These are phyloP conservation scores for Notarius lentiginosus DNA, from an alignment of 2,113 vertebrate species.

Conservation along the genomic window DNA sequence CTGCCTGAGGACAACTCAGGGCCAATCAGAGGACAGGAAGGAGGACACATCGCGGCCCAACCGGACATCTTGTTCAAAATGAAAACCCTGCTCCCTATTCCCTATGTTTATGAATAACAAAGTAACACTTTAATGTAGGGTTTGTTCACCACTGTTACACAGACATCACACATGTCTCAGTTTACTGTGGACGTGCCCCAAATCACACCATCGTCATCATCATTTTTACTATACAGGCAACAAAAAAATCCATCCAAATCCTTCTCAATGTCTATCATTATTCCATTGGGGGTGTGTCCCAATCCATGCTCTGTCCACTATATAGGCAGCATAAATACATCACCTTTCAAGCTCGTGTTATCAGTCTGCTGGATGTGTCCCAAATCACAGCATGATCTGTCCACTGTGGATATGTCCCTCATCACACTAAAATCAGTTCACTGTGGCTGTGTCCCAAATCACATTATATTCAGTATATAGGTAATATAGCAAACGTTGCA, in stretches of 20 bases:
- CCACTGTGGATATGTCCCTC: neutral
- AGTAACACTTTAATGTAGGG: neutral
- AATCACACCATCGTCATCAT: neutral
- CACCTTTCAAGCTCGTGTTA: neutral
- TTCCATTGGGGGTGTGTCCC: neutral
- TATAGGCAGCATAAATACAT: neutral
- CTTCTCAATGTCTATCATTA: neutral
- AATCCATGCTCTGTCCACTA: slow-evolving; percentile 5
- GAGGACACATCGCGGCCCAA: slow-evolving; percentile 22
- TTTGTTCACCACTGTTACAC: neutral
- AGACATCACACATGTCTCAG: neutral
- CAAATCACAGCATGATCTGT: neutral
- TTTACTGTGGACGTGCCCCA: slow-evolving; percentile 6
- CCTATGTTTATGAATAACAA: neutral
- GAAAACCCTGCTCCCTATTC: neutral
- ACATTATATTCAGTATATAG: neutral
- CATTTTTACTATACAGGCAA: neutral
- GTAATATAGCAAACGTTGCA: neutral
- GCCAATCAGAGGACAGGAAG: slow-evolving; percentile 21
- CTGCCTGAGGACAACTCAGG: neutral
- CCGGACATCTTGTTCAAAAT: slow-evolving; percentile 6
- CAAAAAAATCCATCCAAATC: neutral
- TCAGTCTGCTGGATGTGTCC: too few relatives aligned
- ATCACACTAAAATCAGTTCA: neutral
- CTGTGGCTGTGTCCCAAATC: neutral